These are phyloP conservation scores for Aleadryas rufinucha DNA, from an alignment of 2,113 vertebrate genomes.

Conservation along the genomic window DNA sequence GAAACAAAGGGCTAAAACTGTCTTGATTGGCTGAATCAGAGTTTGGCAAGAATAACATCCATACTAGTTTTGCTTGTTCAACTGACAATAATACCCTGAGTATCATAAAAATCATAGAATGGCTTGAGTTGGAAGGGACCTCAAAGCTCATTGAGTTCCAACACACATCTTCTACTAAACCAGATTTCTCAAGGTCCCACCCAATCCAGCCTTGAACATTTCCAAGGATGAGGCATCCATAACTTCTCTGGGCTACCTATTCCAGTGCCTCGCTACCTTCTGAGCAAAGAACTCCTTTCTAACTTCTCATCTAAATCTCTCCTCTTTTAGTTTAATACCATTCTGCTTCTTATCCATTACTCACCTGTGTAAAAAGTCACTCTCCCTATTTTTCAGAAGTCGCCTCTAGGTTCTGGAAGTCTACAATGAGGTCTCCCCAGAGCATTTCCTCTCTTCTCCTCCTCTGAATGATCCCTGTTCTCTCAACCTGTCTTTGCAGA, in stretches of 20 bases:
- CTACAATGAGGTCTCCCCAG: background rate
- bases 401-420: background rate
- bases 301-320: background rate
- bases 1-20: background rate
- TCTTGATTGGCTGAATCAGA: background rate
- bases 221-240: background rate
- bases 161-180: background rate
- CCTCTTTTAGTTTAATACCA: background rate
- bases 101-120: background rate
- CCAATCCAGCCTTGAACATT: background rate
- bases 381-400: background rate
- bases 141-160: background rate
- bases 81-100: background rate
- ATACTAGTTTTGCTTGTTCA: background rate
- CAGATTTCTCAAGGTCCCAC: background rate
- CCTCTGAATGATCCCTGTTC: background rate
- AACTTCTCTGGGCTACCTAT: background rate
- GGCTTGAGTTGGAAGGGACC: background rate
- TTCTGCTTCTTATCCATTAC: background rate
- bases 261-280: background rate
- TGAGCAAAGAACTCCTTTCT: fast-evolving
- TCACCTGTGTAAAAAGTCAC: background rate
- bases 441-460: background rate
- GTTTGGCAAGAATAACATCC: background rate
- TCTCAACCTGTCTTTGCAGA: background rate